Evolutionary conservation across 2,888 invertebrate species (phyloP).

Genomic region (Barypeithes pellucidus): DNA sequence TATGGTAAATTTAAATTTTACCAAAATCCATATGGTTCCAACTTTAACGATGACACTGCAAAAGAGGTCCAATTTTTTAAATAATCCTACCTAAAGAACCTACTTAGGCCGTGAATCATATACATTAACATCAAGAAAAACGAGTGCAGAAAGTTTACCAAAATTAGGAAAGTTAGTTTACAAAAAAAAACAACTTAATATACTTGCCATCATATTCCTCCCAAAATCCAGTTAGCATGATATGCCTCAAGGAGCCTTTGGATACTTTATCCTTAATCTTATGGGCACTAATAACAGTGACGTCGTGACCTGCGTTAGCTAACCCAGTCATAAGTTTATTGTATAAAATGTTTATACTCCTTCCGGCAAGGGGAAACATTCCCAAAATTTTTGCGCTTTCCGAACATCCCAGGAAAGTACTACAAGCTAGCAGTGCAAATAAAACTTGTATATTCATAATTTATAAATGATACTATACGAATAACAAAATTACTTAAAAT

Average conservation of each 20-base stretch:
- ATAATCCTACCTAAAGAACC: too few relatives aligned
- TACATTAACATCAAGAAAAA: too few relatives aligned
- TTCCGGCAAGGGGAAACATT: slow-evolving; percentile 36
- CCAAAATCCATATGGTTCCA: too few relatives aligned
- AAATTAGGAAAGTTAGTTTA: too few relatives aligned
- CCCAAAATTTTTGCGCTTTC: slow-evolving; percentile 39
- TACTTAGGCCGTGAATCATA: too few relatives aligned
- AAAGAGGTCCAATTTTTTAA: too few relatives aligned
- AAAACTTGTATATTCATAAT: background rate
- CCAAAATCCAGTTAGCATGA: slow-evolving; percentile 34
- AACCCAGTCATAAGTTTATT: slow-evolving; percentile 32
- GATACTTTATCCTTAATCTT: background rate
- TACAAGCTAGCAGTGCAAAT: background rate
- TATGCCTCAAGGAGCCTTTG: slow-evolving; percentile 33
- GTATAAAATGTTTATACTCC: slow-evolving; percentile 39
- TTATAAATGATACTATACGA: background rate
- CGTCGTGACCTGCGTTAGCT: slow-evolving; percentile 43
- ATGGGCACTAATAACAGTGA: slow-evolving; percentile 34
- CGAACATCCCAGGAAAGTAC: background rate
- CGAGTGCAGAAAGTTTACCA: too few relatives aligned
- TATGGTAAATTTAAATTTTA: too few relatives aligned
- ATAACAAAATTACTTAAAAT: too few relatives aligned
- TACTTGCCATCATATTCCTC: slow-evolving; percentile 34
- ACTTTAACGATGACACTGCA: too few relatives aligned
- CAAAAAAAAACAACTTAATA: too few relatives aligned